Base-by-base conservation (phyloP, 2,797 vertebrate genomes). In the Sitta carolinensis region DNA sequence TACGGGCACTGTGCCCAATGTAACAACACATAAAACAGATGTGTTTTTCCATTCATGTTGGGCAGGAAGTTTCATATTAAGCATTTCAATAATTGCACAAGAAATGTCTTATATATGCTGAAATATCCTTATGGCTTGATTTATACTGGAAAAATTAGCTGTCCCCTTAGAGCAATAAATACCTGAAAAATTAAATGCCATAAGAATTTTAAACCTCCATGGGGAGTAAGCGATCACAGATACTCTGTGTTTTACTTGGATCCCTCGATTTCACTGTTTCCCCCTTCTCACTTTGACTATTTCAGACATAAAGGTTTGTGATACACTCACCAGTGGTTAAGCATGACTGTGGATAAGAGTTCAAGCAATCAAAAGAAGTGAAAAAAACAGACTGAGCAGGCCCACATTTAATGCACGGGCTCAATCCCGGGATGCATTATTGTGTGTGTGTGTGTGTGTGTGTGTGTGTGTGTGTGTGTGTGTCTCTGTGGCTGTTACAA, bases 21-120 rank as follows among this genome's bases (percentile, higher is more conserved):
- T 95, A 97, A 97, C 95, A 97, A 96, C 96, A 97, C 95, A 97
- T 96, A 97, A 97, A 97, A 87, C 97, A 97, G 97, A 98, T 96
- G 97, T 97, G 95, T 95, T 97, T 98, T 98, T 97, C 97, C 97
- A 97, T 95, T 96, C 95, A 91, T 78, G 79, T 86, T 55, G 85
- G 95, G 92, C 95, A 97, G 97, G 97, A 97, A 97, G 96, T 96
- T 97, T 97, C 97, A 96, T 96, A 96, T 96, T 97, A 97, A 96
- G 95, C 92, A 96, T 97, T 94, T 97, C 93, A 96, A 84, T 97
- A 96, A 97, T 89, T 97, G 95, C 85, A 96, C 70, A 79, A 95
- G 97, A 96, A 96, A 97, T 91, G 93, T 94, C 92, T 93, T 95
- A 96, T 96, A 90, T 85, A 96, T 81, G 90, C 92, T 95, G 84